These are phyloP conservation scores for Rhynchomys soricoides DNA, from an alignment of 2,113 vertebrate species.

Conservation along the genomic window DNA sequence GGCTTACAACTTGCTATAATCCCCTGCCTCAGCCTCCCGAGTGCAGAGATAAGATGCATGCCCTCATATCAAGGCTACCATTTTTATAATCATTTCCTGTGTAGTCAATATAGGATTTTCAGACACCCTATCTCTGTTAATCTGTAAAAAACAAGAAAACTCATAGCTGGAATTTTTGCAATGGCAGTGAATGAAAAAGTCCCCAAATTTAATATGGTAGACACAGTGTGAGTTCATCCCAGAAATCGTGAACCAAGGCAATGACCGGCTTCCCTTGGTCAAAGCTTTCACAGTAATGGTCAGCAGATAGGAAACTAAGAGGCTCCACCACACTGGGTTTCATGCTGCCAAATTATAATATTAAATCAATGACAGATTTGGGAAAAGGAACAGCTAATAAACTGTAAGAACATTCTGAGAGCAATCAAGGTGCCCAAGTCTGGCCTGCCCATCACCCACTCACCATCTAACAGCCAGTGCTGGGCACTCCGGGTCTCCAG, in stretches of 20 bases:
- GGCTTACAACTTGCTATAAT: background rate
- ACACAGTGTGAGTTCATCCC: background rate
- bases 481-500: slow-evolving; percentile 89
- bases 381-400: background rate
- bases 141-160: background rate
- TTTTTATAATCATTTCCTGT: background rate
- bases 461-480: slow-evolving; percentile 96
- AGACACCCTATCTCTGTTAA: background rate
- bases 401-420: rapidly evolving
- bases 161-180: background rate
- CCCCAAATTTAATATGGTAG: background rate
- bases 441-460: slow-evolving; percentile 19
- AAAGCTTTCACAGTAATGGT: background rate
- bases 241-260: background rate
- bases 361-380: background rate
- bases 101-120: background rate
- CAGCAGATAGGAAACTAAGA: background rate
- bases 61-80: background rate
- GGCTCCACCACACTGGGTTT: background rate
- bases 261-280: background rate
- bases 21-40: background rate
- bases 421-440: background rate
- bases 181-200: background rate
- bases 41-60: background rate
- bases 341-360: background rate